Conservation (phyloP, 1,140 invertebrate genomes). For the Brachionus calyciflorus region DNA sequence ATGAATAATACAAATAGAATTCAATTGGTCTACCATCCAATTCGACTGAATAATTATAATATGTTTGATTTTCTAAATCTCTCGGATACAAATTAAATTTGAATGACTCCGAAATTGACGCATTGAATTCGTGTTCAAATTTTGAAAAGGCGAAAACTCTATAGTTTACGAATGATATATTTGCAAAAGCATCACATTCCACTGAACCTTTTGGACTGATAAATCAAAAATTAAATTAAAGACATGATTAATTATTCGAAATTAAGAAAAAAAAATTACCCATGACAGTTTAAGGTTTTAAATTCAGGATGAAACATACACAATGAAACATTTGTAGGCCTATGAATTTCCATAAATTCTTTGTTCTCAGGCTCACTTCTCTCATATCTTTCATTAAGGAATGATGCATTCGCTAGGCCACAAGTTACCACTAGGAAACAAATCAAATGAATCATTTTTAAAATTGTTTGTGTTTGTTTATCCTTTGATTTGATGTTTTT, state of each 20-base stretch:
- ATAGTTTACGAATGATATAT: neutral
- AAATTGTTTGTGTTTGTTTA: no score
- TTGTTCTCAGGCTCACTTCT: no score
- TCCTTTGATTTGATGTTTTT: no score
- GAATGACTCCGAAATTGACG: neutral
- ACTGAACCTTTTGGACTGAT: neutral
- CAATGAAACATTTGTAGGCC: no score
- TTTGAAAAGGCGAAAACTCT: neutral
- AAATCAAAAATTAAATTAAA: neutral
- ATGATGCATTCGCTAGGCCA: no score
- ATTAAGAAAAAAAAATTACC: neutral
- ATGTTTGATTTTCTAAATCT: conserved; percentile 33
- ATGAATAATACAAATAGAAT: conserved; percentile 5
- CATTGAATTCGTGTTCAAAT: neutral
- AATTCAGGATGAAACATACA: no score
- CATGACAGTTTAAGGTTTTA: neutral
- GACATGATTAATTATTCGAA: neutral
- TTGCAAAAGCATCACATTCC: conserved; percentile 19
- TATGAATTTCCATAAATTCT: no score
- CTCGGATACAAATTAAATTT: conserved; percentile 37
- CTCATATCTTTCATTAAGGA: no score
- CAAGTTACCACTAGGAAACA: no score
- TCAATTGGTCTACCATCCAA: neutral
- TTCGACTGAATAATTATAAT: conserved; percentile 2
- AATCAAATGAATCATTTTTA: no score